These are phyloP conservation scores for Syngnathus floridae DNA, from an alignment of 2,113 vertebrate species.

Conservation along the genomic window DNA sequence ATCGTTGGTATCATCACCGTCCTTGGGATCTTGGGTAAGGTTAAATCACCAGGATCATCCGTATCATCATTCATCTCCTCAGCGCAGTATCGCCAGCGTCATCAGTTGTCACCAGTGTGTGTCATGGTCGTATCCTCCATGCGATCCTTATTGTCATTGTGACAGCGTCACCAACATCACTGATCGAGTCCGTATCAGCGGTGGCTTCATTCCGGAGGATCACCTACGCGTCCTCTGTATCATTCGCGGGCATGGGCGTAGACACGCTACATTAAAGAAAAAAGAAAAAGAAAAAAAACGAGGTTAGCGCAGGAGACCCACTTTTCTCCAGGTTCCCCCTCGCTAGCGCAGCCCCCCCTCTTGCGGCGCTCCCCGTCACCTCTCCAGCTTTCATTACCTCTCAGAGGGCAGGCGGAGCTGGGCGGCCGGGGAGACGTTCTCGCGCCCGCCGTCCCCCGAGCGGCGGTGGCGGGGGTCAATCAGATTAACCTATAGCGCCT, in stretches of 20 bases:
- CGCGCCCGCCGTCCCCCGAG: constrained; percentile 58
- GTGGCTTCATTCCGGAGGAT: neutral
- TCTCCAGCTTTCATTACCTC: constrained; percentile 64
- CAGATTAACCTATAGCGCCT: constrained; percentile 70
- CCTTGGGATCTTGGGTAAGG: too few relatives aligned
- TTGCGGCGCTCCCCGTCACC: constrained; percentile 29
- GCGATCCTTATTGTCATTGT: neutral
- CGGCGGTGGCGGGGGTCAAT: constrained; percentile 60
- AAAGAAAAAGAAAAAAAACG: neutral
- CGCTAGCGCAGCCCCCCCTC: neutral
- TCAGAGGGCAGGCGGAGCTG: constrained; percentile 47
- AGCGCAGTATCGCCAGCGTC: too few relatives aligned
- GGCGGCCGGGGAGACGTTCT: constrained; percentile 46
- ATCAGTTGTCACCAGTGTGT: too few relatives aligned
- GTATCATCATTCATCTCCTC: too few relatives aligned
- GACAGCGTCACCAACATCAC: neutral
- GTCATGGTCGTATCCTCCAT: too few relatives aligned
- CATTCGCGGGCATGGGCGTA: neutral
- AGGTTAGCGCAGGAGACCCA: constrained; percentile 32
- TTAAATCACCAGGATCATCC: too few relatives aligned
- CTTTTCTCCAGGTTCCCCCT: constrained; percentile 26
- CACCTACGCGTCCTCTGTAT: neutral
- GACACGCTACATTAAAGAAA: neutral
- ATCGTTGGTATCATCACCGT: too few relatives aligned
- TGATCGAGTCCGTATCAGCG: neutral